phyloP scores from a whole-genome alignment of 2,797 vertebrate genomes.

The Atherinosoma microstoma region DNA sequence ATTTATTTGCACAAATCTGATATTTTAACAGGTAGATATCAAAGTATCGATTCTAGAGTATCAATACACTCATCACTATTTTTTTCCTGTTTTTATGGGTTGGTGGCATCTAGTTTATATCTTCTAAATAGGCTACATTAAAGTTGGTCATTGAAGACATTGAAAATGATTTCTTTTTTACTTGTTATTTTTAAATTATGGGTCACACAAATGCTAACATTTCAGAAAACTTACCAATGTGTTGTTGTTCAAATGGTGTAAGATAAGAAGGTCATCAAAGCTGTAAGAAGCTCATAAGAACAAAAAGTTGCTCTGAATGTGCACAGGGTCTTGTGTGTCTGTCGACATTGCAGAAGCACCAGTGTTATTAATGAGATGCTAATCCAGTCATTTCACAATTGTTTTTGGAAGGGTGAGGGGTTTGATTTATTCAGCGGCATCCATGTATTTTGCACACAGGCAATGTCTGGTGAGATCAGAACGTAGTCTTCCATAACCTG shows the following conservation, averaged over 20 bases:
- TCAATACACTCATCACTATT: neutral
- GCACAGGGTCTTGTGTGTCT: constrained; percentile 47
- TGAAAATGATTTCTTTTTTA: neutral
- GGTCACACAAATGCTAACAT: neutral
- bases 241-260: constrained; percentile 3
- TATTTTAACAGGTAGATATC: too few species aligned
- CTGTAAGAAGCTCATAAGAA: constrained; percentile 31
- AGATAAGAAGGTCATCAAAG: constrained; percentile 20
- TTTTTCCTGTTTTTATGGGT: neutral
- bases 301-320: constrained; percentile 40
- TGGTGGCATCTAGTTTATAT: neutral
- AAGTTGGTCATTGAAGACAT: too few species aligned
- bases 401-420: constrained; percentile 69
- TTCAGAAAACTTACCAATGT: neutral
- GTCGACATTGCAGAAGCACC: constrained; percentile 56
- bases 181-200: too few species aligned
- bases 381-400: constrained; percentile 74
- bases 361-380: constrained; percentile 79
- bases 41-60: neutral
- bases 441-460: constrained; percentile 70
- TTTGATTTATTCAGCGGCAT: constrained; percentile 81
- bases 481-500: constrained; percentile 60
- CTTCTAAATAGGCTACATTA: neutral
- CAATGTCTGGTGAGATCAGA: constrained; percentile 74
- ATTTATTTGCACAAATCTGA: too few species aligned